Conservation (phyloP, 2,797 vertebrate species). For the Propithecus perrieri region DNA sequence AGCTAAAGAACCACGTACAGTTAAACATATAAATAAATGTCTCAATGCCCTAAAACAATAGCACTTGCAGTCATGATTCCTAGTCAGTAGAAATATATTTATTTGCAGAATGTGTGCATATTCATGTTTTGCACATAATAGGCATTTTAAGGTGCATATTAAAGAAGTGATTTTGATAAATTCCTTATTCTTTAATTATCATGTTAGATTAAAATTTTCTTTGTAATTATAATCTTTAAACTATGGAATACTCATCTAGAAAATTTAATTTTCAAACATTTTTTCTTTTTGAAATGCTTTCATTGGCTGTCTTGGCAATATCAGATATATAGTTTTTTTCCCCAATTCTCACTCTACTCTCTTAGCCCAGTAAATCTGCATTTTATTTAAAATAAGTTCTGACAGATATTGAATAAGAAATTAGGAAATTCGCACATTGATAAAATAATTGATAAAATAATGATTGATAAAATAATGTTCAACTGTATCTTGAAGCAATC, state of each 20-base stretch:
- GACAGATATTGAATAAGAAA: constrained; percentile 36
- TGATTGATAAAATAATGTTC: neutral
- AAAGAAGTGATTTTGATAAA: neutral
- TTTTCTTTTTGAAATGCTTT: constrained; percentile 10
- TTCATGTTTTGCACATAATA: neutral
- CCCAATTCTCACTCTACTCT: neutral
- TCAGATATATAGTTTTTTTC: neutral
- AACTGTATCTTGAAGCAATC: neutral
- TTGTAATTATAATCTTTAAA: constrained; percentile 18
- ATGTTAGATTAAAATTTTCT: constrained; percentile 47
- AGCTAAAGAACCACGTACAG: neutral
- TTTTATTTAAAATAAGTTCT: constrained; percentile 59
- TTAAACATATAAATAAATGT: constrained; percentile 36
- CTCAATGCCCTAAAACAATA: neutral
- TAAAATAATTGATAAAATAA: neutral
- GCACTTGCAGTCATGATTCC: neutral
- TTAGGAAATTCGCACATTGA: neutral
- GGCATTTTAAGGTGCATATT: neutral
- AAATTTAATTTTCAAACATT: constrained; percentile 49
- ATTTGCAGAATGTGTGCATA: neutral
- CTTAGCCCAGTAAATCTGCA: neutral
- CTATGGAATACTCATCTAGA: neutral
- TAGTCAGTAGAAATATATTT: constrained; percentile 2
- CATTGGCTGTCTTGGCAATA: neutral
- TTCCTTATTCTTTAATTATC: constrained; percentile 27